phyloP scores from a whole-genome alignment of 1,140 invertebrate genomes.

The Tetramorium alpestre region DNA sequence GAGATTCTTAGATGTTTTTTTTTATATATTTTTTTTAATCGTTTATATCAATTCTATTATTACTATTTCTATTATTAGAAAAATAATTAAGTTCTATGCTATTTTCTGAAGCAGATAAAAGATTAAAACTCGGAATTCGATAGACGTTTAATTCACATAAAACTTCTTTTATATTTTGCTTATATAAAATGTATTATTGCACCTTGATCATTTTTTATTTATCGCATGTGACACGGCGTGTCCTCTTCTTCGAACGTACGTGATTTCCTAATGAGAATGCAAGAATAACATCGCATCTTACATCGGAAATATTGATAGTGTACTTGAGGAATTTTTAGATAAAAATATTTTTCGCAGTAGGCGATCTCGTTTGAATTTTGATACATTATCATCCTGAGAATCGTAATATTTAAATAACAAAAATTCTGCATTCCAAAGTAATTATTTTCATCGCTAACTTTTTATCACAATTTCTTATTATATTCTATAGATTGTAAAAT shows the following conservation, averaged over 20 bases:
- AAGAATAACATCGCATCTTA: conserved; percentile 4
- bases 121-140: background rate
- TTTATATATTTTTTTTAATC: background rate
- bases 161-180: background rate
- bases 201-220: conserved; percentile 47
- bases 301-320: conserved; percentile 21
- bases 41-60: background rate
- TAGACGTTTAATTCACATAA: background rate
- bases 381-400: conserved; percentile 18
- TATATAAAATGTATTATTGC: background rate
- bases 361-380: conserved; percentile 8
- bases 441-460: background rate
- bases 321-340: conserved; percentile 27
- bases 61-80: background rate
- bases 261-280: conserved; percentile 46
- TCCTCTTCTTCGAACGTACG: conserved; percentile 53
- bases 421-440: background rate
- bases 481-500: background rate
- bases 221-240: conserved; percentile 19
- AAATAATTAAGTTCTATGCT: background rate
- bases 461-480: background rate
- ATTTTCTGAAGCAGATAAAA: background rate
- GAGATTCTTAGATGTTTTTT: background rate
- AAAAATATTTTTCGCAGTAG: conserved; percentile 13
- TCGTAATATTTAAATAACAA: background rate